A percentile compares a stretch with the other conserved stretches of the same genome.
Conservation (phyloP, 1,140 invertebrate genomes). For the Vanessa tameamea region DNA sequence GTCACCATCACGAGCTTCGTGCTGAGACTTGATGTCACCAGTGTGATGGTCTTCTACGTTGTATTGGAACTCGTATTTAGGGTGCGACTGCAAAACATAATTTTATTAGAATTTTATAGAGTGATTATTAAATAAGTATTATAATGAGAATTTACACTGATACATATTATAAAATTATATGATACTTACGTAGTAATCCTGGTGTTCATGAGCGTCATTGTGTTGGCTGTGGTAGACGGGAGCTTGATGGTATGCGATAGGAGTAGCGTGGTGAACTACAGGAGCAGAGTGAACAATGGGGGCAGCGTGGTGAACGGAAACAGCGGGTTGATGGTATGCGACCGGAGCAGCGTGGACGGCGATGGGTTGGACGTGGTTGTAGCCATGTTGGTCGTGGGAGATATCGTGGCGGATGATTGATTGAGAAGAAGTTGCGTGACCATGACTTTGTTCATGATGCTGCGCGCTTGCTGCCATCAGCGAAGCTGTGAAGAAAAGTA, state of each 20-base stretch:
- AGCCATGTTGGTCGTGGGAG: conserved; percentile 31
- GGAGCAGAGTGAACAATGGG: neutral
- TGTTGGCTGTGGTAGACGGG: neutral
- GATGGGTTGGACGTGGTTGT: neutral
- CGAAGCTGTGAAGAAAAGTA: neutral
- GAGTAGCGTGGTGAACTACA: neutral
- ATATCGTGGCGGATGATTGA: conserved; percentile 51
- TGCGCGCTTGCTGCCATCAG: conserved; percentile 23
- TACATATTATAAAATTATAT: neutral
- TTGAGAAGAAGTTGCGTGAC: conserved; percentile 51
- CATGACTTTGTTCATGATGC: conserved; percentile 24
- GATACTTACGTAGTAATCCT: conserved; percentile 18
- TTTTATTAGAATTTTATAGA: neutral
- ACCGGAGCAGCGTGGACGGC: neutral
- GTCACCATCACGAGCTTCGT: conserved; percentile 30
- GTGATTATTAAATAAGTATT: neutral
- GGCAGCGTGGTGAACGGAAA: neutral
- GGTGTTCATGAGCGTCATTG: conserved; percentile 17
- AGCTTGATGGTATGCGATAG: neutral
- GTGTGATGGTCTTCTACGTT: conserved; percentile 47
- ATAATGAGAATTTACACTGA: neutral
- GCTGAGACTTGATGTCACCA: conserved; percentile 43
- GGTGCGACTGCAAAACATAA: conserved; percentile 35
- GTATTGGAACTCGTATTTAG: conserved; percentile 48
- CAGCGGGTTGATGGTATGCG: neutral